Evolutionary conservation across 2,113 vertebrate species (phyloP), one percentile per base, ranked within the genome.

Genomic region (Recurvirostra avosetta): DNA sequence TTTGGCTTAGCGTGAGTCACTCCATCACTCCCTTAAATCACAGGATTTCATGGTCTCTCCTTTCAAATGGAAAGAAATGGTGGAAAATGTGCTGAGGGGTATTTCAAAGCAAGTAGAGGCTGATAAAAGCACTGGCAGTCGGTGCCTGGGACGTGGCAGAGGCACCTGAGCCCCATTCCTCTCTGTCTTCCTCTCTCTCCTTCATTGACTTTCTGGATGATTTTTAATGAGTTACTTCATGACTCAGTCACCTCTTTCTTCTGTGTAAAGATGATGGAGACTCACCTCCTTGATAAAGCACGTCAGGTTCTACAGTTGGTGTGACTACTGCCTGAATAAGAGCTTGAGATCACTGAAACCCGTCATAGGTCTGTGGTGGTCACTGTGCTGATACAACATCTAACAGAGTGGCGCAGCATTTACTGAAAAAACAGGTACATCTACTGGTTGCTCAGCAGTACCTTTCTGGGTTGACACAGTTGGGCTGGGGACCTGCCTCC

Each of bases 261-360:
- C 86, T 87, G 76, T 77, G 49, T 6, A 53, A 94, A 84, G 86
- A 71, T 40, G 68, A 52, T 77, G 45, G 73, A 87, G 86, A 27
- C 90, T 84, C 86, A 66, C 80, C 56, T 92, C 45, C 86, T 73
- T 43, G 95, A 94, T 91, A 94, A 90, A 73, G 83, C 83, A 68
- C 22, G 2, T 83, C 88, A 82, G 85, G 74, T 76, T 86, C 43
- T 77, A 87, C 49, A 87, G 40, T 26, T 78, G 80, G 68, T 19
- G 73, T 92, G 94, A 94, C 58, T 87, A 49, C 17, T 4, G 56
- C 4, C 61, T 95, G 95, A 96, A 93, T 91, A 96, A 96, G 83
- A 91, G 50, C 76, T 82, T 89, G 91, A 94, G 66, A 68, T 97
- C 94, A 94, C 63, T 32, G 43, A 75, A 86, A 79, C 62, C 26